Conservation (phyloP, 2,113 vertebrate species). For the Oenanthe melanoleuca region DNA sequence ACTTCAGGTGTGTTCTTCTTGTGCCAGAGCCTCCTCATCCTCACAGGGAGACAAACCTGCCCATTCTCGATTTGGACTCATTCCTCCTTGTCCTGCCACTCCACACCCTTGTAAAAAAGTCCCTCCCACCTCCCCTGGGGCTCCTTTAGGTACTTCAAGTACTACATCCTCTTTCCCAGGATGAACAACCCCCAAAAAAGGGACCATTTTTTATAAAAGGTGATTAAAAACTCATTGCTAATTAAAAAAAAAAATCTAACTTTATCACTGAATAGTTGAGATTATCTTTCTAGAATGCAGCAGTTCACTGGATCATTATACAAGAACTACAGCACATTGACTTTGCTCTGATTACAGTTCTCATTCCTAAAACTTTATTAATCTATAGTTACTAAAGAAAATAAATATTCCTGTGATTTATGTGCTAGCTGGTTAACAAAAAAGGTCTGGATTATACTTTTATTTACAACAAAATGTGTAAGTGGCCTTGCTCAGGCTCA, state of each 20-base stretch:
- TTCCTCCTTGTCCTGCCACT: not conserved
- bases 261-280: not conserved
- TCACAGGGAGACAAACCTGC: not conserved
- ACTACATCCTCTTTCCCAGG: not conserved
- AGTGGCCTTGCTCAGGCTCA: not conserved
- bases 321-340: not conserved
- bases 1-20: not conserved
- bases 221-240: not conserved
- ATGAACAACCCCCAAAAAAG: not conserved
- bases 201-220: not conserved
- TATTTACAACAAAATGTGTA: not conserved
- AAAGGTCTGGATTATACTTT: not conserved
- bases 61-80: too few relatives aligned
- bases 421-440: not conserved
- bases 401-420: conserved; percentile 9
- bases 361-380: conserved; percentile 8
- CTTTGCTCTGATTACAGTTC: not conserved
- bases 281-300: not conserved
- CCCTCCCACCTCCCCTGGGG: not conserved
- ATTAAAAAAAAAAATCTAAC: not conserved
- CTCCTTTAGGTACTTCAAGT: not conserved
- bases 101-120: not conserved
- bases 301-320: not conserved
- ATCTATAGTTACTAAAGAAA: not conserved
- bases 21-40: not conserved